Evolutionary conservation across 1,140 invertebrate genomes (phyloP), one percentile per base, ranked within the genome.

Genomic region (Acyrthosiphon pisum): DNA sequence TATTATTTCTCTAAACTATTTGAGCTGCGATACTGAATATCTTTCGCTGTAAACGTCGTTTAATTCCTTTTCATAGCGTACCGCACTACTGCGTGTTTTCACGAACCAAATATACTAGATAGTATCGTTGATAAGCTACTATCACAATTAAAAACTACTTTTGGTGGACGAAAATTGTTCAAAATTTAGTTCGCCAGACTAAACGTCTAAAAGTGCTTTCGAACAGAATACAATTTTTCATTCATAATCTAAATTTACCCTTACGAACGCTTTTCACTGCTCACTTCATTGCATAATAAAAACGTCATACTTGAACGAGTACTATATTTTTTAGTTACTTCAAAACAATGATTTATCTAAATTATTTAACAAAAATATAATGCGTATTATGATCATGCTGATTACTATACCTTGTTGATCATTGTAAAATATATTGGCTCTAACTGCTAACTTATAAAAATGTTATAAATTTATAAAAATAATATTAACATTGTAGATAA

Each of bases 11-110:
- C 23, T 26, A 26, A 60, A 60, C 56, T 60, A 30, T 50, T 20
- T 68, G 60, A 68, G 14, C 0, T 68, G 11, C 26, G 9, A 26
- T 30, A 60, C 26, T 56, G 26, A 60, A 68, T 68, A 68, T 9
- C 0, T 11, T 30, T 68, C 20, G 4, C 30, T 2, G 11, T 68
- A 68, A 68, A 68, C 11, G 30, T 14, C 30, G 11, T 76, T 76
- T 76, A 76, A n/a, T 76, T 76, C 30, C 60, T 76, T 76, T 76
- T 35, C 60, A 76, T 4, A 2, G n/a, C n/a, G 0, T 76, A 76
- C 30, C 22, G 1, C 2, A 6, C 18, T n/a, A 76, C 14, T 2
- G 6, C 2, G 2, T n/a, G 14, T n/a, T n/a, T 1, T n/a, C 30
- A 18, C 30, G 14, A n/a, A 14, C n/a, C 11, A 76, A n/a, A 18